Base-by-base conservation (phyloP, 2,888 invertebrate genomes). In the Lymantria dispar region DNA sequence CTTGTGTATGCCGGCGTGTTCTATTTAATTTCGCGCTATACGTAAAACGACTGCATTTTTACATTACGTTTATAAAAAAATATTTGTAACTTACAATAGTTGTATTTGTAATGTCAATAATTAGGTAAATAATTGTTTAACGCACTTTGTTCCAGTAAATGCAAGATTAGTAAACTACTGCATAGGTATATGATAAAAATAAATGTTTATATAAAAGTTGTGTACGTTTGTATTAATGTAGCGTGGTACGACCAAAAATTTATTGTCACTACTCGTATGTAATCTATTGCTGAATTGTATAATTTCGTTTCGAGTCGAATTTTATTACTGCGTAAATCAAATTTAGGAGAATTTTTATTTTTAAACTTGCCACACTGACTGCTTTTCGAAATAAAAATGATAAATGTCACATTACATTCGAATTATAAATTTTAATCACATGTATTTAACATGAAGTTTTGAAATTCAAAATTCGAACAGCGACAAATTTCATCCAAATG, bases 171-270 rank as follows among this genome's bases (percentile, higher is more conserved):
- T 43, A 50, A 80, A 74, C 54, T 73, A 61, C 65, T 69, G 72
- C 56, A 64, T 81, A 82, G 70, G 68, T 80, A 29, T 68, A 64
- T 60, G 48, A 58, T 66, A 58, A 55, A 61, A 64, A 66, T 78
- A 74, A 82, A 83, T 80, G 78, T 85, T 83, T 81, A 80, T 78
- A 77, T 76, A 65, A 77, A 68, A 80, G 74, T 78, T 81, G 79
- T 80, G 80, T 82, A 84, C 74, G 80, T 83, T 82, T 80, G 71
- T 80, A 76, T 68, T 74, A 71, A 64, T 60, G 66, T 80, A 80
- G 80, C 75, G 71, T 80, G 33, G 78, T 83, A 82, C 78, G 83
- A 85, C 81, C 83, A 84, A 83, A 70, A 74, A 72, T 69, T 68
- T 66, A 68, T 70, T 73, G 68, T 62, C 53, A 50, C 68, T 70